Percentiles rank a stretch among this genome's conserved stretches.
Conservation (phyloP, 1,140 invertebrate genomes). For the Argopecten irradians region DNA sequence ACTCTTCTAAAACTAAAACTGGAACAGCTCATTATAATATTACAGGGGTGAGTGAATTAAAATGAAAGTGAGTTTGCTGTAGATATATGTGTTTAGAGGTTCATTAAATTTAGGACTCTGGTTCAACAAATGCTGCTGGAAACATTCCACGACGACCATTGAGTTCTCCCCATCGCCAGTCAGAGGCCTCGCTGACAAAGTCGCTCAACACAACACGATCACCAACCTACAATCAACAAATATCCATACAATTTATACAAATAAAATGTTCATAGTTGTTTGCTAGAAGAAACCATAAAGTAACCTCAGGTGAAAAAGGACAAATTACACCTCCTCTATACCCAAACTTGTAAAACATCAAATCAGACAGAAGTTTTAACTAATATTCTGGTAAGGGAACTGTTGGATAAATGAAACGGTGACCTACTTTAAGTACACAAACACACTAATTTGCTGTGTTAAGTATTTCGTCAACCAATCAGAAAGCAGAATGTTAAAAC, state of each 20-base stretch:
- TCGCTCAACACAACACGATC: constrained; percentile 84
- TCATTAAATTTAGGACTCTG: not conserved
- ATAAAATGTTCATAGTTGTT: not conserved
- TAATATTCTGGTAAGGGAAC: not conserved
- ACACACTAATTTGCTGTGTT: not conserved
- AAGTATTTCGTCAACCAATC: not conserved
- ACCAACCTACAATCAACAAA: constrained; percentile 79
- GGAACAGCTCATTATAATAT: too few species aligned
- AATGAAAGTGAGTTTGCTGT: too few species aligned
- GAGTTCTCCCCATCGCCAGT: constrained; percentile 89
- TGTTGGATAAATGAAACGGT: not conserved
- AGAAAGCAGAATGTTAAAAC: not conserved
- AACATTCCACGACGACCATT: constrained; percentile 86
- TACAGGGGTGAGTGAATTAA: too few species aligned
- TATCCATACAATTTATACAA: not conserved
- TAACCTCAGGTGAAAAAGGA: not conserved
- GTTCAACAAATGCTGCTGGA: constrained; percentile 86
- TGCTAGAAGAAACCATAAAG: not conserved
- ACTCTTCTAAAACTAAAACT: too few species aligned
- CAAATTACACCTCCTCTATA: not conserved
- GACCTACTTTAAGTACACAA: not conserved
- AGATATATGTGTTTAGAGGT: too few species aligned
- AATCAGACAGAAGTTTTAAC: not conserved
- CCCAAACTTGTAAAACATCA: not conserved
- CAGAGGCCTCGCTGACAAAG: constrained; percentile 81